Percentiles rank a stretch among this genome's conserved stretches.
Evolutionary conservation across 2,797 vertebrate genomes (phyloP).

Genomic region (Rallus crepitans): DNA sequence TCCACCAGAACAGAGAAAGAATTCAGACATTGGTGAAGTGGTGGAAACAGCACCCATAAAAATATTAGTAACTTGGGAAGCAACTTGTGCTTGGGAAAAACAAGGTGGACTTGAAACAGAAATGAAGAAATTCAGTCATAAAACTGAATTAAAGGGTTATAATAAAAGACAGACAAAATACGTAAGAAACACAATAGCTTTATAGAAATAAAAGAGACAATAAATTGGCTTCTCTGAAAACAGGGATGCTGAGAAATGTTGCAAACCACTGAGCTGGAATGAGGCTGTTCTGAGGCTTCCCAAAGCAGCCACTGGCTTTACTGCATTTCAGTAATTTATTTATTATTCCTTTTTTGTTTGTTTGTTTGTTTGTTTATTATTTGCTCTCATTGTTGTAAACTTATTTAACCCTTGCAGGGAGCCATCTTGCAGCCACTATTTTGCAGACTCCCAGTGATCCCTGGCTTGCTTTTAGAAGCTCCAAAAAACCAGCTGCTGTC

Average conservation of each 20-base stretch:
- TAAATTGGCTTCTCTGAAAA: slow-evolving; percentile 24
- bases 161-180: background rate
- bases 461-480: background rate
- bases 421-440: background rate
- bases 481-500: background rate
- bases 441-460: background rate
- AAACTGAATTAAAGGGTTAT: slow-evolving; percentile 1
- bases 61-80: background rate
- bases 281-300: background rate
- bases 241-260: background rate
- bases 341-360: background rate
- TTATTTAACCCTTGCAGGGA: background rate
- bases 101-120: background rate
- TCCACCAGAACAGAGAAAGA: background rate
- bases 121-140: background rate
- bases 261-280: background rate
- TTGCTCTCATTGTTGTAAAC: background rate
- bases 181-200: background rate
- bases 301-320: background rate
- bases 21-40: background rate
- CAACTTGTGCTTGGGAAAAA: background rate
- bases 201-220: background rate
- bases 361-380: background rate
- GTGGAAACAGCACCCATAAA: background rate
- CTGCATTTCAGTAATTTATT: background rate